Conservation (phyloP, 2,888 invertebrate species). For the Chrysotoxum bicinctum region DNA sequence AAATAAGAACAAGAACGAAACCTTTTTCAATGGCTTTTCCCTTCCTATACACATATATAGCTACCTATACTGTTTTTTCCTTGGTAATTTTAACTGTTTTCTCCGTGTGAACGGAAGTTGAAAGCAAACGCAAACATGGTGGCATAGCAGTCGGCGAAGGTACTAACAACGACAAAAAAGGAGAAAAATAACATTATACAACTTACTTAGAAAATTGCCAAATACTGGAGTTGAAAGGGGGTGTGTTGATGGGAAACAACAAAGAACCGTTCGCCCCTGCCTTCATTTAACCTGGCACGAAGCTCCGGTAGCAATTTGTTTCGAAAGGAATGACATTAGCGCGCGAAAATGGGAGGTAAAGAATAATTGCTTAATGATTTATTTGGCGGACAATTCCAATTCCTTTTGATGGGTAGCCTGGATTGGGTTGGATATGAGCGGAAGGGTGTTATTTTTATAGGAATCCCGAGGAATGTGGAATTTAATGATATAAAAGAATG, state of each 20-base stretch:
- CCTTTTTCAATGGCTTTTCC: constrained; percentile 42
- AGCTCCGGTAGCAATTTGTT: constrained; percentile 57
- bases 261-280: neutral
- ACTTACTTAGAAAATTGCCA: constrained; percentile 66
- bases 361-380: constrained; percentile 72
- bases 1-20: constrained; percentile 2
- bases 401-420: constrained; percentile 41
- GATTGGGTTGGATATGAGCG: neutral
- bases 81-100: constrained; percentile 52
- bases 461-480: neutral
- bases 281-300: constrained; percentile 15
- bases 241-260: neutral
- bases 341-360: constrained; percentile 53
- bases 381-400: constrained; percentile 65
- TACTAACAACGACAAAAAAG: neutral
- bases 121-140: constrained; percentile 59
- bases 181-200: constrained; percentile 55
- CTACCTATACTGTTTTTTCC: neutral
- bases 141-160: neutral
- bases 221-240: neutral
- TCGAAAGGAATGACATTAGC: constrained; percentile 64
- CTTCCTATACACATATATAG: neutral
- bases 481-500: constrained; percentile 9
- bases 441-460: neutral
- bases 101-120: constrained; percentile 66